Evolutionary conservation across 2,888 invertebrate genomes (phyloP), one percentile per base, ranked within the genome.

Genomic region (Diarsia mendica): DNA sequence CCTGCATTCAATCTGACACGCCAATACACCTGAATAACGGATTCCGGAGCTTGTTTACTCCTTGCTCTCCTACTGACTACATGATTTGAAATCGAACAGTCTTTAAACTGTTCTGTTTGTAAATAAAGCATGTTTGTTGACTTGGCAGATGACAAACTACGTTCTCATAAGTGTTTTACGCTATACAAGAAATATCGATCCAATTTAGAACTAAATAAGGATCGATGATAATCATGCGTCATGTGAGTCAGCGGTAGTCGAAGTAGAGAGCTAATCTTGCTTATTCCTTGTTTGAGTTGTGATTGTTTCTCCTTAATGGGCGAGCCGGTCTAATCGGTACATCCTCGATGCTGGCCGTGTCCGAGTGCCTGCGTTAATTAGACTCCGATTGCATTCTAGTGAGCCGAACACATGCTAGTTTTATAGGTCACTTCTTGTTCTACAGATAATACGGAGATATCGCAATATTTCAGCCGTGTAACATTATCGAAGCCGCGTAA

Each of bases 291-390:
- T 95, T 93, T 90, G 91, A 94, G 92, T 93, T 94, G 94, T 95
- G 95, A 96, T 96, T 96, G 96, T 96, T 95, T 93, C 92, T 93
- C 96, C 96, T 93, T 95, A 96, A 94, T 93, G 91, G 95, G 95
- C 91, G 87, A 89, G 89, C 89, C 86, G 90, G 80, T 94, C 91
- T 95, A 95, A 95, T 95, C 95, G 93, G 92, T 91, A 95, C 95
- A 96, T 96, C 95, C 95, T 93, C 91, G 90, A 90, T 91, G 90
- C 90, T 86, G 87, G 87, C 92, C 91, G 90, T 92, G 93, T 93
- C 91, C 90, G 90, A 91, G 91, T 88, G 87, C 87, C 87, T 90
- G 93, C 94, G 94, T 94, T 96, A 96, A 95, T 96, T 96, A 95
- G 94, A 92, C 90, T 91, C 89, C 90, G 94, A 93, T 94, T 94